Conservation (phyloP, 2,888 invertebrate genomes). For the Notocelia uddmanniana region DNA sequence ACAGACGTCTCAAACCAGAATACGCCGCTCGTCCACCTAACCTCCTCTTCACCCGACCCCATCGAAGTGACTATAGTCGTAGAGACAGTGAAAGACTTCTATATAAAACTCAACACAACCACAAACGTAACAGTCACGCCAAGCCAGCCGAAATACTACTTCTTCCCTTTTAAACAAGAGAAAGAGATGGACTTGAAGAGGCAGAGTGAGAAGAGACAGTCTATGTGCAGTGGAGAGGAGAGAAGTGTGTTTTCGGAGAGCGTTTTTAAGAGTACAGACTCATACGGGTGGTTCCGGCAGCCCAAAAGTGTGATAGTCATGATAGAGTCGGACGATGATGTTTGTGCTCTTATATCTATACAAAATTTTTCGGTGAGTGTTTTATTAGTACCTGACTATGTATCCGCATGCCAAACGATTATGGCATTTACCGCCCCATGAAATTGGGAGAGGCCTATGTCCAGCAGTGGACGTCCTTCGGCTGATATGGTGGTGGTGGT, state of each 20-base stretch:
- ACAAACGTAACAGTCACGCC: slow-evolving; percentile 79
- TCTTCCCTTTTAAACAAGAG: slow-evolving; percentile 81
- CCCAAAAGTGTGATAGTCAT: slow-evolving; percentile 86
- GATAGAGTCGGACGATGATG: slow-evolving; percentile 87
- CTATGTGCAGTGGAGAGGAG: slow-evolving; percentile 81
- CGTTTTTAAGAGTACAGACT: slow-evolving; percentile 52
- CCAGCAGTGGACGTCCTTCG: too few species aligned
- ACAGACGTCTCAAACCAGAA: slow-evolving; percentile 73
- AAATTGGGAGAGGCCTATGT: too few species aligned
- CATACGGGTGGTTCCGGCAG: slow-evolving; percentile 66
- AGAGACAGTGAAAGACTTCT: slow-evolving; percentile 86
- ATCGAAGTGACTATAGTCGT: slow-evolving; percentile 87
- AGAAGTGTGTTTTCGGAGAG: slow-evolving; percentile 57
- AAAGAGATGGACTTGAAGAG: slow-evolving; percentile 61
- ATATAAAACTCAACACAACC: slow-evolving; percentile 72
- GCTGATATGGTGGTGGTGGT: too few species aligned
- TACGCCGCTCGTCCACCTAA: slow-evolving; percentile 88
- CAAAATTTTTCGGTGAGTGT: slow-evolving; percentile 89
- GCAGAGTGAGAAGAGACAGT: slow-evolving; percentile 71
- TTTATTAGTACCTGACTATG: neutral
- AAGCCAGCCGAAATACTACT: slow-evolving; percentile 82
- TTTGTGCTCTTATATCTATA: slow-evolving; percentile 92
- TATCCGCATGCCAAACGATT: too few species aligned
- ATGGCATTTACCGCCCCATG: too few species aligned
- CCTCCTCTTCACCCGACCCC: slow-evolving; percentile 86